Conservation (phyloP, 2,113 vertebrate species). For the Enhydra lutris region DNA sequence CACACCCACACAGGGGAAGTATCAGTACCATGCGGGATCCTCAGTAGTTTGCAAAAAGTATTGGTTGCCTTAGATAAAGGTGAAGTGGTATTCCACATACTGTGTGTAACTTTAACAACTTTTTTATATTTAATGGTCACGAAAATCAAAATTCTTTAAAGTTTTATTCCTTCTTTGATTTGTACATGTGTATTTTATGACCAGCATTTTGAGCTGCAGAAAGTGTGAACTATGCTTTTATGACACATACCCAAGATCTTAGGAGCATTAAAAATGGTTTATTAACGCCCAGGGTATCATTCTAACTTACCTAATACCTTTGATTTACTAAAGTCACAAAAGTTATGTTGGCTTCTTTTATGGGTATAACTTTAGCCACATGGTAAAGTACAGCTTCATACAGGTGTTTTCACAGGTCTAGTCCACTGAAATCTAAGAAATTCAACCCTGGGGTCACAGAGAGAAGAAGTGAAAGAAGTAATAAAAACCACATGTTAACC, state of each 20-base stretch:
- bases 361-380: conserved; percentile 52
- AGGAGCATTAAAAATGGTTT: conserved; percentile 70
- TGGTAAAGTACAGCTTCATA: conserved; percentile 43
- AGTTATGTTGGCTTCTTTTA: conserved; percentile 61
- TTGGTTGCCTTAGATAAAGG: neutral
- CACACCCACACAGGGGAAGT: neutral
- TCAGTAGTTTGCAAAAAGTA: neutral
- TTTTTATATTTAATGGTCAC: conserved; percentile 64
- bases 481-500: conserved; percentile 78
- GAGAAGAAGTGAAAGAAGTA: conserved; percentile 49
- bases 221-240: conserved; percentile 65
- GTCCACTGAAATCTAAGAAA: conserved; percentile 62
- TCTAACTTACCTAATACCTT: conserved; percentile 68
- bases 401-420: conserved; percentile 72
- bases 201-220: conserved; percentile 54
- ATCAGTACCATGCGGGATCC: neutral
- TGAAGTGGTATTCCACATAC: neutral
- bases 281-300: conserved; percentile 71
- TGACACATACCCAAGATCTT: conserved; percentile 69
- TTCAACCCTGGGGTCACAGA: conserved; percentile 57
- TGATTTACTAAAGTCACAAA: conserved; percentile 72
- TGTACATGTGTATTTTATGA: conserved; percentile 55
- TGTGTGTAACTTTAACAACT: conserved; percentile 25
- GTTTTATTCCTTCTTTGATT: conserved; percentile 58
- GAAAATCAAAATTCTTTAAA: conserved; percentile 62